Base-by-base conservation (phyloP, 2,888 invertebrate genomes). In the Epistrophe grossulariae region DNA sequence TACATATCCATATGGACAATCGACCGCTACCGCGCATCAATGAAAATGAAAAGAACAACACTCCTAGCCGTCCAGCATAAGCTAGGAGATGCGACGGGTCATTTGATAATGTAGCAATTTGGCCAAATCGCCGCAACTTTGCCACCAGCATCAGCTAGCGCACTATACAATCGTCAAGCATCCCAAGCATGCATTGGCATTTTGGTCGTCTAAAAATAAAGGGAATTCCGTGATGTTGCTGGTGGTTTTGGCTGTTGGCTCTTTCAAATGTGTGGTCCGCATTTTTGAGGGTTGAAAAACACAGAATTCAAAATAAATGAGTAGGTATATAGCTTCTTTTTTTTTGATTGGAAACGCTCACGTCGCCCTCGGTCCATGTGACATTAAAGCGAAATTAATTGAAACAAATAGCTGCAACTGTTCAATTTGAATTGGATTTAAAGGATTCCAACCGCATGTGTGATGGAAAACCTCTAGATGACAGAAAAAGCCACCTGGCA, bases 371-470 rank as follows among this genome's bases (percentile, higher is more conserved):
- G 55, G 9, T 70, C 15, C 55, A 15, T 55, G 70, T 78, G 85
- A 85, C 85, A 78, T 85, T 85, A 82, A 85, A 85, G 78, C 78
- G 78, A 79, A 85, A 79, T 82, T 85, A 85, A 85, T 85, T 85
- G 85, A 85, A 85, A 85, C 85, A 85, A 85, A 85, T 82, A 85
- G 82, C 82, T 73, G 66, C 78, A 57, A 82, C 81, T 82, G 85
- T 85, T 85, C 85, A 82, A 85, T 82, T 82, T 66, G 78, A 82
- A 79, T 85, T 82, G 85, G 82, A 82, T 85, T 85, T 79, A 72
- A 82, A 82, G 78, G 85, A 82, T 85, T 85, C 73, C 70, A 43
- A 85, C 82, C 85, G 71, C 82, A 82, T 76, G 71, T 84, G 70
- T 78, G 70, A 81, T 81, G 73, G 70, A 78, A 81, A 73, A 78